A percentile compares a stretch with the other conserved stretches of the same genome.
phyloP scores from a whole-genome alignment of 1,140 invertebrate genomes.

The Oedothorax gibbosus region DNA sequence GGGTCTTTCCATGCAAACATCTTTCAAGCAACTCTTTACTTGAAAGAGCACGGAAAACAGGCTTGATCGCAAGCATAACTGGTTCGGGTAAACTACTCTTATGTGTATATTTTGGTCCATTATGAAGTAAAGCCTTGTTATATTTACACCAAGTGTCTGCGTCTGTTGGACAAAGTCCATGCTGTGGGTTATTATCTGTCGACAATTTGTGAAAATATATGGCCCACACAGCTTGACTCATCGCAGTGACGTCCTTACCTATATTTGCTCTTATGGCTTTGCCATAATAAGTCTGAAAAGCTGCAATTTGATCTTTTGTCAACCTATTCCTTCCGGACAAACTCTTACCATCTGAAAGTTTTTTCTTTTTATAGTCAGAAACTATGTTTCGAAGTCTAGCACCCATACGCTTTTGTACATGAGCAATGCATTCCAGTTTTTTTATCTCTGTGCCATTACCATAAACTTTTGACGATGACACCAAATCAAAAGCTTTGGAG shows the following conservation, averaged over 20 bases:
- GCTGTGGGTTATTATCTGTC: slow-evolving; percentile 9
- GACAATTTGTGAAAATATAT: slow-evolving; percentile 16
- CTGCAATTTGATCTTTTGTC: slow-evolving; percentile 1
- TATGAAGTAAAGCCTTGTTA: neutral
- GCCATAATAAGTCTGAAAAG: slow-evolving; percentile 26
- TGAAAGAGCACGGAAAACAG: neutral
- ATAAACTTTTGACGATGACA: slow-evolving; percentile 55
- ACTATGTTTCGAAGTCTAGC: neutral
- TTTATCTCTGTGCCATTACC: neutral
- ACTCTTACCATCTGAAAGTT: neutral
- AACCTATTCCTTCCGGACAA: slow-evolving; percentile 8
- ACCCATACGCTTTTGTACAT: slow-evolving; percentile 24
- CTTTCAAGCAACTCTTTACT: slow-evolving; percentile 6
- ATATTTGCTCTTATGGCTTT: slow-evolving; percentile 16
- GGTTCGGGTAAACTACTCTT: neutral
- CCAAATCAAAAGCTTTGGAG: neutral
- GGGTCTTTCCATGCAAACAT: slow-evolving; percentile 22
- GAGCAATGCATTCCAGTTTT: slow-evolving; percentile 27
- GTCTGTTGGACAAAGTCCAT: neutral
- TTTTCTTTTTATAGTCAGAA: neutral
- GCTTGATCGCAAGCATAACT: neutral
- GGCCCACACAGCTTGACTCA: neutral
- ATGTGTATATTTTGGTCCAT: slow-evolving; percentile 1
- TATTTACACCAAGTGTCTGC: neutral
- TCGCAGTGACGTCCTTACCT: neutral